Conservation (phyloP, 53 echinoderm and acorn worm genomes). For the Antedon mediterranea region DNA sequence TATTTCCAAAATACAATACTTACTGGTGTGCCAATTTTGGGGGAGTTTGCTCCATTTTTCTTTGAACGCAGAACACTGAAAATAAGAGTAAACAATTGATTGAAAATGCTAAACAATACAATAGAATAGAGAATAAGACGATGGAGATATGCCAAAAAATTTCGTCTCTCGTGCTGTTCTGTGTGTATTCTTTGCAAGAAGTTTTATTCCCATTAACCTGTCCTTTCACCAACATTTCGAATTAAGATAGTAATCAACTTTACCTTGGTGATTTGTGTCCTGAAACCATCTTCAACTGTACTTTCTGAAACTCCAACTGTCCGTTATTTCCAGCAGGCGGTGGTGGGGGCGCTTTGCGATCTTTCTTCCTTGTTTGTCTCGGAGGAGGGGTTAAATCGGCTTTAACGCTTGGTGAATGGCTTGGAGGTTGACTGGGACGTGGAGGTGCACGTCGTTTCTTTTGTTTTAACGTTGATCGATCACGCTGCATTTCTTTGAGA, state of each 20-base stretch:
- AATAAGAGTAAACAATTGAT: not conserved
- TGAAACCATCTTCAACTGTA: not conserved
- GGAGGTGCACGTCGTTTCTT: conserved; percentile 29
- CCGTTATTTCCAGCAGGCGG: not conserved
- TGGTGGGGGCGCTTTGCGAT: not conserved
- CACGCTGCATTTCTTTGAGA: conserved; percentile 73
- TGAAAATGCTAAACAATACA: not conserved
- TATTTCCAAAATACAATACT: not conserved
- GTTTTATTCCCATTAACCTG: not conserved
- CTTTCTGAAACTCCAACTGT: not conserved
- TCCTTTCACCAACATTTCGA: not conserved
- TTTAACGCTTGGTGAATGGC: not conserved
- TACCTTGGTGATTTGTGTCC: not conserved
- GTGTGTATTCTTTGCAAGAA: too few species aligned
- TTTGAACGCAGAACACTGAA: not conserved
- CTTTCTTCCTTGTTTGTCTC: not conserved
- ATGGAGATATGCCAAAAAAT: too few species aligned
- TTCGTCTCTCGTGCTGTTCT: too few species aligned
- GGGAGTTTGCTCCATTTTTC: not conserved
- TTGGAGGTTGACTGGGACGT: conserved; percentile 15
- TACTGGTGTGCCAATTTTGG: not conserved
- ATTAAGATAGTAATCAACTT: not conserved
- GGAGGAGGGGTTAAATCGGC: not conserved
- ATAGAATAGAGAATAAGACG: too few species aligned
- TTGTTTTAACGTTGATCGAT: conserved; percentile 64